Evolutionary conservation across 2,888 invertebrate genomes (phyloP).

Genomic region (Brachyptera risi): DNA sequence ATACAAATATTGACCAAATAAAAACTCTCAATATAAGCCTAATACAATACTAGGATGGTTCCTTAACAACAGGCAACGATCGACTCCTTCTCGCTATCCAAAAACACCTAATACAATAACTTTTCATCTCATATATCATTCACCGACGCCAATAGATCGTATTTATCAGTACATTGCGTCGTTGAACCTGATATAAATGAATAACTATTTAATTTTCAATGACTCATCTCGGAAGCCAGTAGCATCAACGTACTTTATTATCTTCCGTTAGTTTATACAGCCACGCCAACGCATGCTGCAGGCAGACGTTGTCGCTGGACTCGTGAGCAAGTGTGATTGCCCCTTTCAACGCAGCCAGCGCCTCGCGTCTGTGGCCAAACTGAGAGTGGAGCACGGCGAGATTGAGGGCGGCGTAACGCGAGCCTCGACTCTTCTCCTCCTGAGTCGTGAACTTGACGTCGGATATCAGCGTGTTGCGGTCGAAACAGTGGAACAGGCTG

Average conservation of each 20-base stretch:
- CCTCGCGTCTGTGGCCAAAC: slow-evolving; percentile 78
- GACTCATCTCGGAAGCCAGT: too few relatives aligned
- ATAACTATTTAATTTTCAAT: too few relatives aligned
- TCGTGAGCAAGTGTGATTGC: slow-evolving; percentile 85
- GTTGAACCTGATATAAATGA: too few relatives aligned
- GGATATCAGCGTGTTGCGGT: slow-evolving; percentile 52
- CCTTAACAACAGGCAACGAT: too few relatives aligned
- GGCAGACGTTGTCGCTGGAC: slow-evolving; percentile 77
- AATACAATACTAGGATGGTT: too few relatives aligned
- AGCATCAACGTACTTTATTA: slow-evolving; percentile 43
- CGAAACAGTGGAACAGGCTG: slow-evolving; percentile 78
- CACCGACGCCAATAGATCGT: too few relatives aligned
- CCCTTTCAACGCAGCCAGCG: slow-evolving; percentile 77
- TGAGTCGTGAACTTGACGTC: slow-evolving; percentile 46
- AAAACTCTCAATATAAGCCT: too few relatives aligned
- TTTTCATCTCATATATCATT: too few relatives aligned
- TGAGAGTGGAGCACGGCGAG: slow-evolving; percentile 83
- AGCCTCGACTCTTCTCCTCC: slow-evolving; percentile 54
- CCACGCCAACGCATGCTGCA: slow-evolving; percentile 84
- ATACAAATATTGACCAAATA: too few relatives aligned
- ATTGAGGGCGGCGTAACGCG: slow-evolving; percentile 87
- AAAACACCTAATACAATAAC: too few relatives aligned
- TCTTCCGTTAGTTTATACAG: slow-evolving; percentile 57
- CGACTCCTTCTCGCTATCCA: too few relatives aligned
- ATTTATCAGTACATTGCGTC: too few relatives aligned